A percentile compares a stretch with the other conserved stretches of the same genome.
phyloP scores from a whole-genome alignment of 2,113 vertebrate genomes.

The Phocoena sinus region DNA sequence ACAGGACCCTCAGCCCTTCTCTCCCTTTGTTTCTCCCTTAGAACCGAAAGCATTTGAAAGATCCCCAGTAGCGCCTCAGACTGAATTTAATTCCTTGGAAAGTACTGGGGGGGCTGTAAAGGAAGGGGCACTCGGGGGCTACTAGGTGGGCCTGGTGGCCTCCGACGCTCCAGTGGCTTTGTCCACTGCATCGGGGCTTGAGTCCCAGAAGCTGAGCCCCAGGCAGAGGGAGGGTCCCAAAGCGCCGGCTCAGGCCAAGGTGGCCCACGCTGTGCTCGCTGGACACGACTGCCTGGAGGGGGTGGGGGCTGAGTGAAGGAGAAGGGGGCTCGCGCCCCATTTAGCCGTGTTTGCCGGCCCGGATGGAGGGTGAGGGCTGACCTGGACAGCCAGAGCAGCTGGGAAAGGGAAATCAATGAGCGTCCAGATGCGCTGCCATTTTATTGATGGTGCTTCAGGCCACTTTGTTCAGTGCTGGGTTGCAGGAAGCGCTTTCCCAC shows the following conservation, averaged over 20 bases:
- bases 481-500: conserved; percentile 29
- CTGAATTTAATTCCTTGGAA: conserved; percentile 51
- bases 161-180: conserved; percentile 26
- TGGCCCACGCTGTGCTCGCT: rapidly evolving
- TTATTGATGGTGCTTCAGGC: conserved; percentile 80
- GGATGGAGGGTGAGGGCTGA: background rate
- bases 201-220: conserved; percentile 20
- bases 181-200: conserved; percentile 3
- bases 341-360: background rate
- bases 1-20: conserved; percentile 74
- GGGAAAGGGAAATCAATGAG: conserved; percentile 75
- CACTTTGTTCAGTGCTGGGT: conserved; percentile 74
- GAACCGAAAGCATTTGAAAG: conserved; percentile 58
- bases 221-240: background rate
- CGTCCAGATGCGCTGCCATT: conserved; percentile 74
- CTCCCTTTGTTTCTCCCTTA: conserved; percentile 82
- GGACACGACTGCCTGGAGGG: background rate
- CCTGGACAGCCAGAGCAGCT: conserved; percentile 23
- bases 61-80: background rate
- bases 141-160: background rate
- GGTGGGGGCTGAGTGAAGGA: background rate
- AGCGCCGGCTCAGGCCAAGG: background rate
- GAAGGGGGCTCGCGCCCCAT: background rate
- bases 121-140: background rate
- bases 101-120: background rate